Base-by-base conservation (phyloP, 1,140 invertebrate genomes). In the Drosophila santomea region DNA sequence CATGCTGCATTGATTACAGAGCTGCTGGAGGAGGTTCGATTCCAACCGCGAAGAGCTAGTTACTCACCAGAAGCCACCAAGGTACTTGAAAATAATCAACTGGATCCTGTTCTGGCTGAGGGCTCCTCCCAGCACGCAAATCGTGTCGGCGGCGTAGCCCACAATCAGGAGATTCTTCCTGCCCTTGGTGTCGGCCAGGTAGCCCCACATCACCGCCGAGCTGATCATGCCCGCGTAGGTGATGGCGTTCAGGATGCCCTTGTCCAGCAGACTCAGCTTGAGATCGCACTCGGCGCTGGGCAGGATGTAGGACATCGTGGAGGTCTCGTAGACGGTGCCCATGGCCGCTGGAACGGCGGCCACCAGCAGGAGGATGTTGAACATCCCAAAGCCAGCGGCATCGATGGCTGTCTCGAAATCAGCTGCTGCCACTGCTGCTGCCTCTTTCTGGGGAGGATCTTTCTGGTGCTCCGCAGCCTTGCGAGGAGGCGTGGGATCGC, bases 191-290 rank as follows among this genome's bases (percentile, higher is more conserved):
- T 98, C 97, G 0, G 96, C 96, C 6, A 97, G 77, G 60, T 95
- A 96, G 10, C 97, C 97, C 97, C 97, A 97, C 10, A 97, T 72
- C 76, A 96, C 94, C 1, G 96, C 96, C 56, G 96, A 97, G 3
- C 80, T 56, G 35, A 90, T 88, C 86, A 89, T 86, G 95, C 96
- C 96, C 66, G 93, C 93, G 90, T 96, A 96, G 20, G 94, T 94
- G 57, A 94, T 93, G 11, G 94, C 95, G 64, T 95, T 96, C 4
- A 96, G 85, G 15, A 95, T 93, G 0, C 96, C 96, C 93, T 96
- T 96, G 45, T 96, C 93, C 5, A 95, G 79, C 1, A 95, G 86
- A 10, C 93, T 93, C 23, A 96, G 91, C 41, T 94, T 69, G 52
- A 97, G 93, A 84, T 96, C 96, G 84, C 96, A 96, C 76, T 95